Evolutionary conservation across 2,797 vertebrate species (phyloP).

Genomic region (Nannoperca obscura): DNA sequence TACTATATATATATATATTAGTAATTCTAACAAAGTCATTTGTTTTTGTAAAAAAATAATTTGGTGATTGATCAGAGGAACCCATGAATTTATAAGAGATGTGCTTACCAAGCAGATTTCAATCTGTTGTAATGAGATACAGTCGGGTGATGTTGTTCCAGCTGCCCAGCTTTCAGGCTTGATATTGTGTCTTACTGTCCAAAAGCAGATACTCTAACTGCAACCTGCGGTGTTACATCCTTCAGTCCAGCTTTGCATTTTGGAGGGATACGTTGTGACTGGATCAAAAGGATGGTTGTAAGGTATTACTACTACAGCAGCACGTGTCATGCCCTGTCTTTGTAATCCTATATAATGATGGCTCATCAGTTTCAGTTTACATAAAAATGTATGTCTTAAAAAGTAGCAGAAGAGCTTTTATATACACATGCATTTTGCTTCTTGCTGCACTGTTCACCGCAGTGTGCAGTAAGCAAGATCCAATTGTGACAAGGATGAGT

Average conservation of each 20-base stretch:
- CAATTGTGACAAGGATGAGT: background rate
- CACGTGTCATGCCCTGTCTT: background rate
- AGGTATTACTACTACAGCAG: background rate
- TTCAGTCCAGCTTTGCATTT: background rate
- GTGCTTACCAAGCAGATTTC: slow-evolving; percentile 37
- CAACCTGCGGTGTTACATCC: slow-evolving; percentile 6
- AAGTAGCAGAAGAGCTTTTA: background rate
- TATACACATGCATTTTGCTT: background rate
- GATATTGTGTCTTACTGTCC: slow-evolving; percentile 7
- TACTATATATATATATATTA: too few species aligned
- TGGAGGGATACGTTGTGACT: background rate
- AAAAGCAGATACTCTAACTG: slow-evolving; percentile 20
- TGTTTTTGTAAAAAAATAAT: background rate
- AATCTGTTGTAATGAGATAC: slow-evolving; percentile 22
- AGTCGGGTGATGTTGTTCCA: slow-evolving; percentile 18
- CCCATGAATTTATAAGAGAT: slow-evolving; percentile 5
- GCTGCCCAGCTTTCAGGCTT: slow-evolving; percentile 33
- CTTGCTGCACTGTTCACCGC: background rate
- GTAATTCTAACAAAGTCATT: slow-evolving; percentile 6
- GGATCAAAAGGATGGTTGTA: background rate
- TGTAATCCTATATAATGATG: background rate
- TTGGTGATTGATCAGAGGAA: slow-evolving; percentile 4
- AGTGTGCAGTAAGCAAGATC: background rate
- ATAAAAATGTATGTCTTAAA: background rate
- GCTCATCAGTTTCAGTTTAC: background rate